A percentile compares a stretch with the other conserved stretches of the same genome.
These are phyloP conservation scores for Mesorhabditis belari DNA, from an alignment of 2,888 invertebrate genomes.

Conservation along the genomic window DNA sequence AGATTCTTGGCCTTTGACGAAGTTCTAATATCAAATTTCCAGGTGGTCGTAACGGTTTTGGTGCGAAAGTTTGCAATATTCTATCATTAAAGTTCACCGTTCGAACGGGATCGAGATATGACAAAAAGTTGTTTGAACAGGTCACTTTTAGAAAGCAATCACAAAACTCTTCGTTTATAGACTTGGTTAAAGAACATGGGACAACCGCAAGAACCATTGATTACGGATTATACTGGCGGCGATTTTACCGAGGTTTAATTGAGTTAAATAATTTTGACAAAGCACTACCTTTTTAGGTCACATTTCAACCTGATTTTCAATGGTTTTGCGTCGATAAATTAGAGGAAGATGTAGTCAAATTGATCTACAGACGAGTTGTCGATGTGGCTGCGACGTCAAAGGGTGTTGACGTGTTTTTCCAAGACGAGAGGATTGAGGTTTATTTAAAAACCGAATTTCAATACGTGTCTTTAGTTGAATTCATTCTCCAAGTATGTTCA, in stretches of 20 bases:
- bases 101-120: slow-evolving; percentile 59
- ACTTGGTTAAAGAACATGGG: slow-evolving; percentile 21
- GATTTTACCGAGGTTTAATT: slow-evolving; percentile 8
- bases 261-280: background rate
- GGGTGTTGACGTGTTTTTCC: slow-evolving; percentile 81
- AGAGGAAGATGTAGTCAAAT: slow-evolving; percentile 78
- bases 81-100: slow-evolving; percentile 90
- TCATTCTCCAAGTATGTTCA: slow-evolving; percentile 90
- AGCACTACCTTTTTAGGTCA: slow-evolving; percentile 62
- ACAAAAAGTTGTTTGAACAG: background rate
- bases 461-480: slow-evolving; percentile 62
- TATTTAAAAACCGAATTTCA: background rate
- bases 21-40: background rate
- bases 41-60: slow-evolving; percentile 89
- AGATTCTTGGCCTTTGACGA: background rate
- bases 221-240: background rate
- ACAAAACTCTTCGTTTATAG: slow-evolving; percentile 4
- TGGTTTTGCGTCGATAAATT: slow-evolving; percentile 75
- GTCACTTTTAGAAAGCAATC: background rate
- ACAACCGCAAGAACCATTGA: slow-evolving; percentile 7
- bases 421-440: slow-evolving; percentile 61
- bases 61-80: slow-evolving; percentile 96
- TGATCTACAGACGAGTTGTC: slow-evolving; percentile 70
- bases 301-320: slow-evolving; percentile 84
- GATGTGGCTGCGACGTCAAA: slow-evolving; percentile 82